Conservation (phyloP, 2,797 vertebrate genomes). For the Gymnothorax reevesii region DNA sequence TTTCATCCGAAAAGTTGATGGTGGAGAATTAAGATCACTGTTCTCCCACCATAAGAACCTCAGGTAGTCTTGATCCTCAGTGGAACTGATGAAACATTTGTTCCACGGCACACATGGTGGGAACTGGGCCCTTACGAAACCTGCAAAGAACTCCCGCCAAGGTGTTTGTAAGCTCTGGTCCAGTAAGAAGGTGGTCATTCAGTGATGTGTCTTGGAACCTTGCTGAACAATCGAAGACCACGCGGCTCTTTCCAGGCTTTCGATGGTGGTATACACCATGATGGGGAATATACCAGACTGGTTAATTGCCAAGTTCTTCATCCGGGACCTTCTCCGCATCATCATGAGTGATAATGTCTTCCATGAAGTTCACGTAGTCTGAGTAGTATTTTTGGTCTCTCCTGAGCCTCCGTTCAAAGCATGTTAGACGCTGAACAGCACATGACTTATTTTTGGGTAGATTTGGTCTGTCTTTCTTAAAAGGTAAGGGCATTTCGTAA, state of each 20-base stretch:
- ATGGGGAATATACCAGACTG: slow-evolving; percentile 25
- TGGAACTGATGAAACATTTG: too few species aligned
- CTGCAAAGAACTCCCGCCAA: background rate
- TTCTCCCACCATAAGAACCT: background rate
- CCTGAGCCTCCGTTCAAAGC: slow-evolving; percentile 19
- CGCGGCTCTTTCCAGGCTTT: background rate
- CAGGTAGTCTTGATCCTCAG: background rate
- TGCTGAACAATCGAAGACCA: background rate
- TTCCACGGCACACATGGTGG: slow-evolving; percentile 20
- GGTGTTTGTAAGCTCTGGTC: background rate
- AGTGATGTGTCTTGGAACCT: slow-evolving; percentile 15
- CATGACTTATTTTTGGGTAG: slow-evolving; percentile 27
- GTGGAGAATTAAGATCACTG: background rate
- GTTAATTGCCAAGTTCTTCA: slow-evolving; percentile 2
- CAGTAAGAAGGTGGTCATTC: slow-evolving; percentile 8
- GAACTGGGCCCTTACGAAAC: background rate
- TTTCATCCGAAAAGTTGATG: background rate
- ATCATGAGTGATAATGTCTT: slow-evolving; percentile 25
- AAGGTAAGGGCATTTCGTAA: too few species aligned
- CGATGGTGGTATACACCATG: background rate
- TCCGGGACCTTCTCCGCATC: slow-evolving; percentile 18
- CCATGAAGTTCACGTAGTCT: slow-evolving; percentile 28
- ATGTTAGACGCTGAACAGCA: background rate
- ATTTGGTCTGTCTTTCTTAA: too few species aligned
- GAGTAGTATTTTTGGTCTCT: slow-evolving; percentile 23